A percentile compares a stretch with the other conserved stretches of the same genome.
Evolutionary conservation across 2,888 invertebrate genomes (phyloP).

Genomic region (Hydrotaea diabolus): DNA sequence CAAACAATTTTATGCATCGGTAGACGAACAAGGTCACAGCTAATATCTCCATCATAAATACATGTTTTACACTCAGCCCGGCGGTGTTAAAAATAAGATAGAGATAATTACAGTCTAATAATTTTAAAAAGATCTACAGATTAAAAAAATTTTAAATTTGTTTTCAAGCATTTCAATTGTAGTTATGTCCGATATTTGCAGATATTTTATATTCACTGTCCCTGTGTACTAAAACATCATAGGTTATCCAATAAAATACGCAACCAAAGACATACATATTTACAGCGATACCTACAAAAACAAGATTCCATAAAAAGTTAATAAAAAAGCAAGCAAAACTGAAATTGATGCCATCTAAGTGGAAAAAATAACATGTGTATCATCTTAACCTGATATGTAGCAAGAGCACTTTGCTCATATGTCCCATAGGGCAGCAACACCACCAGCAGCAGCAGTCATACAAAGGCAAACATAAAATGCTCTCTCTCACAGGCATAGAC

Average conservation of each 20-base stretch:
- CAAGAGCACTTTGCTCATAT: slow-evolving; percentile 73
- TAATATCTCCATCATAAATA: too few relatives aligned
- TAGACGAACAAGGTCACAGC: too few relatives aligned
- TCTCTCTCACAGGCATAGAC: background rate
- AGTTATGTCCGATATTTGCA: too few relatives aligned
- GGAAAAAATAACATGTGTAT: slow-evolving; percentile 64
- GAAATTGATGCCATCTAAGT: slow-evolving; percentile 71
- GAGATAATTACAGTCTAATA: too few relatives aligned
- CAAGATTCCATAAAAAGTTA: slow-evolving; percentile 17
- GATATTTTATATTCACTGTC: background rate
- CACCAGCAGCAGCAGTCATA: background rate
- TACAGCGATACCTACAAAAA: background rate
- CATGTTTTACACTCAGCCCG: too few relatives aligned
- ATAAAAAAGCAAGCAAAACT: slow-evolving; percentile 43
- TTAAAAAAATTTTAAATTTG: too few relatives aligned
- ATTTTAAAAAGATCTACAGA: too few relatives aligned
- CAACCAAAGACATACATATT: background rate
- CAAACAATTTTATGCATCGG: too few relatives aligned
- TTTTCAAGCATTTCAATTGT: too few relatives aligned
- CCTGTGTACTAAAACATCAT: background rate
- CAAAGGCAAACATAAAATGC: background rate
- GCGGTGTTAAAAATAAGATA: too few relatives aligned
- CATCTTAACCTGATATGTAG: slow-evolving; percentile 55
- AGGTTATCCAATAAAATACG: background rate
- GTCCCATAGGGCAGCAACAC: slow-evolving; percentile 69